Evolutionary conservation across 2,113 vertebrate genomes (phyloP).

Genomic region (Hoplias malabaricus): DNA sequence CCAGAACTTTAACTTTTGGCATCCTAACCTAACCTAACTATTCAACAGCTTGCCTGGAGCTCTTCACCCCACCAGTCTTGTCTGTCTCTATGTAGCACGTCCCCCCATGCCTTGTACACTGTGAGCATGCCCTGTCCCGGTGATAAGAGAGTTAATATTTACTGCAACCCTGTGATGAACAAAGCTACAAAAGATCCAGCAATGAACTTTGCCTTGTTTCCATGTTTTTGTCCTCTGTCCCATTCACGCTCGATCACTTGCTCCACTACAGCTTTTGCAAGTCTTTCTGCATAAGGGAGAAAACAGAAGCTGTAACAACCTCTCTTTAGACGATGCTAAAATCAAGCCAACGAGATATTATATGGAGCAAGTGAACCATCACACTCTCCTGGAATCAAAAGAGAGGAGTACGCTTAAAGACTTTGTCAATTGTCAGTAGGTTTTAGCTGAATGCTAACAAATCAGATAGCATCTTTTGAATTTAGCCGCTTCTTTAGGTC

Average conservation of each 20-base stretch:
- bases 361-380: not conserved
- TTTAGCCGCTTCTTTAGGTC: no score
- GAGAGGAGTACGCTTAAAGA: not conserved
- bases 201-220: slow-evolving; percentile 57
- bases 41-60: not conserved
- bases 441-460: no score
- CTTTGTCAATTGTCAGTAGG: no score
- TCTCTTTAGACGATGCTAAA: not conserved
- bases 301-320: not conserved
- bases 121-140: slow-evolving; percentile 31
- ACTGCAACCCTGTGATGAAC: slow-evolving; percentile 52
- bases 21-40: not conserved
- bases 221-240: slow-evolving; percentile 30
- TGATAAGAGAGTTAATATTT: slow-evolving; percentile 63
- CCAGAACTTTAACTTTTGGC: no score
- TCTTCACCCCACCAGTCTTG: not conserved
- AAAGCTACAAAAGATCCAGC: slow-evolving; percentile 31
- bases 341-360: not conserved
- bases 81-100: not conserved
- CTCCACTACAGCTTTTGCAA: not conserved
- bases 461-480: no score
- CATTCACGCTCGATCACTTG: not conserved
- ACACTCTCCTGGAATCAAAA: not conserved
- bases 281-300: not conserved
- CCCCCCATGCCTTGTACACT: not conserved